phyloP scores from a whole-genome alignment of 2,888 invertebrate species.

The Dasysyrphus albostriatus region DNA sequence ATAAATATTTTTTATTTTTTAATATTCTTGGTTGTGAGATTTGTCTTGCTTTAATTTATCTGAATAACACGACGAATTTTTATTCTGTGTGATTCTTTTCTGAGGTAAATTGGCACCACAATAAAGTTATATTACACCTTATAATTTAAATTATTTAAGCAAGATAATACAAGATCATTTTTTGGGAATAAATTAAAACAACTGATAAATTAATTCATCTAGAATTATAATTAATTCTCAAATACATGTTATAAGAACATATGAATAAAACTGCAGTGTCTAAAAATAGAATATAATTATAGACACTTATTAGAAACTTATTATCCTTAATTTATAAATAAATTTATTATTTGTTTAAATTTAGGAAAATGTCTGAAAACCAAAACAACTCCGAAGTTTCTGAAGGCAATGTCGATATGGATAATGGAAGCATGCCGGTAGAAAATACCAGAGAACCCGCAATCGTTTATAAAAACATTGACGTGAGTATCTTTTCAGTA shows the following conservation, averaged over 20 bases:
- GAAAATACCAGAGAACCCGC: conserved; percentile 91
- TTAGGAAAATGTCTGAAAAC: conserved; percentile 29
- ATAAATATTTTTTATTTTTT: not conserved
- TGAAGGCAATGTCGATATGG: conserved; percentile 23
- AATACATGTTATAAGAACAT: not conserved
- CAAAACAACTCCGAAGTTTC: conserved; percentile 14
- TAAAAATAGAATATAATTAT: not conserved
- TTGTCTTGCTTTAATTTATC: not conserved
- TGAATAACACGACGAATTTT: not conserved
- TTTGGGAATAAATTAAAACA: not conserved
- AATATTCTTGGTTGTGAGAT: not conserved
- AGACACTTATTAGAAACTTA: not conserved
- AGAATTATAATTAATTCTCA: no score
- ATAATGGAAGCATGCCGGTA: conserved; percentile 83
- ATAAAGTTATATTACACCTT: not conserved
- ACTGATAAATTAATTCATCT: not conserved
- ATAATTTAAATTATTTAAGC: not conserved
- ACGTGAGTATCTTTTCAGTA: conserved; percentile 85
- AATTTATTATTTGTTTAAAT: not conserved
- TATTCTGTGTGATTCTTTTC: not conserved
- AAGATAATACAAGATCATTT: not conserved
- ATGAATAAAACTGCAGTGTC: not conserved
- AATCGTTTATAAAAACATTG: conserved; percentile 90
- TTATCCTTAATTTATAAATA: not conserved
- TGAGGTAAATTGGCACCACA: not conserved